A percentile compares a stretch with the other conserved stretches of the same genome.
Evolutionary conservation across 2,797 vertebrate species (phyloP).

Genomic region (Chrosomus eos): DNA sequence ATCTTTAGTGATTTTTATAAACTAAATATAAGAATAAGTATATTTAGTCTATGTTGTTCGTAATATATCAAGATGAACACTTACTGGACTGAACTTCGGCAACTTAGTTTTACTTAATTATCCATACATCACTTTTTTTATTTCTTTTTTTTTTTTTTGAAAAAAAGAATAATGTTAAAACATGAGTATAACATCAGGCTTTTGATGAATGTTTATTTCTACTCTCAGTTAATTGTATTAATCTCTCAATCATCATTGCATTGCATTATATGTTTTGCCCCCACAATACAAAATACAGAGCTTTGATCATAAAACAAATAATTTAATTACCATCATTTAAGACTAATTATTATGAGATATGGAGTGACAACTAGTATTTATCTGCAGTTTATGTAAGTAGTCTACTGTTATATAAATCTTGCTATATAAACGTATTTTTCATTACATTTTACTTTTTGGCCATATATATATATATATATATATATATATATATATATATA

Average conservation of each 20-base stretch:
- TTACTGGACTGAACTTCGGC: background rate
- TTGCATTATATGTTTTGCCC: background rate
- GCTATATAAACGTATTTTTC: background rate
- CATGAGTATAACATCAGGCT: background rate
- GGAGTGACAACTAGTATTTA: background rate
- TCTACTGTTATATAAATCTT: background rate
- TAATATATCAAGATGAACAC: background rate
- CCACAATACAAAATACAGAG: background rate
- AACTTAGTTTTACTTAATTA: background rate
- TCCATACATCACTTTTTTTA: background rate
- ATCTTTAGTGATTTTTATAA: background rate
- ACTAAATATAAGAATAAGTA: background rate
- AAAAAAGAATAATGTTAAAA: background rate
- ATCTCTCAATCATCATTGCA: background rate
- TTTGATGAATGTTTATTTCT: background rate
- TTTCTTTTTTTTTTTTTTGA: background rate
- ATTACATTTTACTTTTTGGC: no score
- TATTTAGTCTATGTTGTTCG: background rate
- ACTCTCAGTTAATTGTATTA: background rate
- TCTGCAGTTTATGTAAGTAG: background rate
- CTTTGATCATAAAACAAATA: background rate
- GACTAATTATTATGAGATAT: background rate
- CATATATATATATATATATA: background rate
- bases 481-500: no score
- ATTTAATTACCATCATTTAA: background rate